Percentiles rank a stretch among this genome's conserved stretches.
Conservation (phyloP, 2,888 invertebrate species). For the Dioctria linearis region DNA sequence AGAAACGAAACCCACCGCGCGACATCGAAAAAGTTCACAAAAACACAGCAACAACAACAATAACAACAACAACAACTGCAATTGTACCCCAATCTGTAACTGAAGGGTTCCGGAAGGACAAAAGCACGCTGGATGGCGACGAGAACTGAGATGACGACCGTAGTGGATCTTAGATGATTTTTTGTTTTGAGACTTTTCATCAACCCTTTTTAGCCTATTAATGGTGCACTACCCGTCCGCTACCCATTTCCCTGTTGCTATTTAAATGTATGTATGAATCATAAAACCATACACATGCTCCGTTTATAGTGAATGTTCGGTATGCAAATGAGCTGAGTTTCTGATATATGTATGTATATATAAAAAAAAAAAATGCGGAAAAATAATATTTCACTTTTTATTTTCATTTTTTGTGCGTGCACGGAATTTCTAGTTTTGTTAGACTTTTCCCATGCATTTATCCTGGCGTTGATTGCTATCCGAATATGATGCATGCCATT, state of each 20-base stretch:
- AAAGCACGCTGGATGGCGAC: constrained; percentile 3
- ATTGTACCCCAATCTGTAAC: constrained; percentile 38
- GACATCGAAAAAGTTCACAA: constrained; percentile 25
- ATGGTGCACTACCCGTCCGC: constrained; percentile 24
- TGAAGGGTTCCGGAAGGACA: constrained; percentile 44
- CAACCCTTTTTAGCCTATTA: constrained; percentile 47
- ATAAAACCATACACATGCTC: not conserved
- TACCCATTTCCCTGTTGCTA: constrained; percentile 27
- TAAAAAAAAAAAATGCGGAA: constrained; percentile 8
- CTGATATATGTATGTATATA: not conserved
- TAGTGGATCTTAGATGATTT: constrained; percentile 29
- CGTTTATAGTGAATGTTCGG: not conserved
- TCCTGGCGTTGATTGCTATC: constrained; percentile 39
- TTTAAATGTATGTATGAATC: not conserved
- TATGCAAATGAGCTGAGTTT: constrained; percentile 39
- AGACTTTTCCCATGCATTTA: constrained; percentile 35
- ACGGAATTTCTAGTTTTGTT: constrained; percentile 42
- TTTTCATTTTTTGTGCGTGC: constrained; percentile 48
- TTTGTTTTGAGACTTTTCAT: constrained; percentile 24
- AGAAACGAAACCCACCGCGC: constrained; percentile 8
- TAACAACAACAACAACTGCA: constrained; percentile 19
- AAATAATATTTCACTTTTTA: constrained; percentile 47
- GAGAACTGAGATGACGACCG: constrained; percentile 5
- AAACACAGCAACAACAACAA: not conserved
- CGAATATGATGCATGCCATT: not conserved